Percentiles rank a stretch among this genome's conserved stretches.
Conservation (phyloP, 2,888 invertebrate genomes). For the Gerosis bhagava region DNA sequence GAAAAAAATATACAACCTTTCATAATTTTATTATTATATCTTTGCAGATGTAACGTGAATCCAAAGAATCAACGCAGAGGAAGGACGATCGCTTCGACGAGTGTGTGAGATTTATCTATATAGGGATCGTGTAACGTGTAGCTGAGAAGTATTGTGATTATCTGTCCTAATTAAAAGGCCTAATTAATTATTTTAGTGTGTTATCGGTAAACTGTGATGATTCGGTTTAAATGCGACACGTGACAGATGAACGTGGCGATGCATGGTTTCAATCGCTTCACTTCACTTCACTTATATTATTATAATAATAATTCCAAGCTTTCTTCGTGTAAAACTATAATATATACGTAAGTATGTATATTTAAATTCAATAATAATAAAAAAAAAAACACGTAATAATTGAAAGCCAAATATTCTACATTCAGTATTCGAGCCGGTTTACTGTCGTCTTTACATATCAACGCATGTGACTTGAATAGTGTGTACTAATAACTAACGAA, state of each 20-base stretch:
- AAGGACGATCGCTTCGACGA: conserved; percentile 45
- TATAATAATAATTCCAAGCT: conserved; percentile 45
- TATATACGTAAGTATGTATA: conserved; percentile 6
- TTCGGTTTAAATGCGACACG: conserved; percentile 53
- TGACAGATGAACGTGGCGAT: conserved; percentile 38
- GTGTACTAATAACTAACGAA: conserved; percentile 58
- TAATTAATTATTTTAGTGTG: conserved; percentile 81
- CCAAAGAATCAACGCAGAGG: conserved; percentile 63
- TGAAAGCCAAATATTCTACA: conserved; percentile 60
- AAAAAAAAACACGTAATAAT: conserved; percentile 19
- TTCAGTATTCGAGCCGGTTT: conserved; percentile 73
- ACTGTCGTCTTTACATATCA: conserved; percentile 78
- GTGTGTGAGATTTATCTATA: conserved; percentile 44
- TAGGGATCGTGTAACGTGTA: conserved; percentile 67
- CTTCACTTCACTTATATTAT: too few species aligned
- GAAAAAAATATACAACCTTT: not conserved
- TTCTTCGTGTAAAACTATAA: conserved; percentile 48
- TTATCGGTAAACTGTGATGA: conserved; percentile 70
- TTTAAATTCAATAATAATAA: too few species aligned
- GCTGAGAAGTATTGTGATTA: conserved; percentile 69
- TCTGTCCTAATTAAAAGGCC: conserved; percentile 81
- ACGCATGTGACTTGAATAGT: conserved; percentile 76
- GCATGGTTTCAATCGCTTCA: conserved; percentile 49
- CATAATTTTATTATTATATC: too few species aligned
- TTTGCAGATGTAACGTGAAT: conserved; percentile 55